Conservation (phyloP, 2,888 invertebrate genomes). For the Pterostichus niger region DNA sequence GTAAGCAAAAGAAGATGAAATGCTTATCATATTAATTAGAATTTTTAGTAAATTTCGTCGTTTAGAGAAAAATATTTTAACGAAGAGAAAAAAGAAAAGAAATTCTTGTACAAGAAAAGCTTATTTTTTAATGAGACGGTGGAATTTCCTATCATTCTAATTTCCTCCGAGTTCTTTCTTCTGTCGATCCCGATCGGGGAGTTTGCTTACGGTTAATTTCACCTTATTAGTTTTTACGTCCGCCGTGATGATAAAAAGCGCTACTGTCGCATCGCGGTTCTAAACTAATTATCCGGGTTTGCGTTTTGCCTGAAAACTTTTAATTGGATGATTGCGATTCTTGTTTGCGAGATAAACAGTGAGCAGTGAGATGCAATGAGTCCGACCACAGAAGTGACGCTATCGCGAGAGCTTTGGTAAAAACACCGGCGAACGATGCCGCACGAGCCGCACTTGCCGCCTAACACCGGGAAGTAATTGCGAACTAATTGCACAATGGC, state of each 20-base stretch:
- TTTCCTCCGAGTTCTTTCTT: slow-evolving; percentile 39
- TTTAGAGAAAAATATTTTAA: slow-evolving; percentile 20
- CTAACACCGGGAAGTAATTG: slow-evolving; percentile 46
- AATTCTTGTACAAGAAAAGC: slow-evolving; percentile 1
- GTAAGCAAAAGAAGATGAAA: not conserved
- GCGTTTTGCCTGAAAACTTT: slow-evolving; percentile 62
- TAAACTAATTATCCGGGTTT: slow-evolving; percentile 66
- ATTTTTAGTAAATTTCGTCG: slow-evolving; percentile 15
- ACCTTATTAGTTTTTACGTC: slow-evolving; percentile 62
- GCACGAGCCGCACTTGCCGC: not conserved
- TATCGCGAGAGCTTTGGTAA: slow-evolving; percentile 36
- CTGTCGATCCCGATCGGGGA: slow-evolving; percentile 25
- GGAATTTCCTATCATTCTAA: slow-evolving; percentile 46
- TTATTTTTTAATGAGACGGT: slow-evolving; percentile 36
- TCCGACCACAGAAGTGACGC: not conserved
- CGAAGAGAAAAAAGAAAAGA: slow-evolving; percentile 4
- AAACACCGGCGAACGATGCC: not conserved
- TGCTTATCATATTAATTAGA: slow-evolving; percentile 8
- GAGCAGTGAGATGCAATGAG: slow-evolving; percentile 3
- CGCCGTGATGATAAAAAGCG: slow-evolving; percentile 35
- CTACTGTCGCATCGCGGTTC: slow-evolving; percentile 46
- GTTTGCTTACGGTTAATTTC: slow-evolving; percentile 63
- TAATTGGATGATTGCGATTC: slow-evolving; percentile 66
- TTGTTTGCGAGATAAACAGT: slow-evolving; percentile 64
- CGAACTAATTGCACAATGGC: not conserved